Base-by-base conservation (phyloP, 2,113 vertebrate genomes). In the Tachuris rubrigastra region DNA sequence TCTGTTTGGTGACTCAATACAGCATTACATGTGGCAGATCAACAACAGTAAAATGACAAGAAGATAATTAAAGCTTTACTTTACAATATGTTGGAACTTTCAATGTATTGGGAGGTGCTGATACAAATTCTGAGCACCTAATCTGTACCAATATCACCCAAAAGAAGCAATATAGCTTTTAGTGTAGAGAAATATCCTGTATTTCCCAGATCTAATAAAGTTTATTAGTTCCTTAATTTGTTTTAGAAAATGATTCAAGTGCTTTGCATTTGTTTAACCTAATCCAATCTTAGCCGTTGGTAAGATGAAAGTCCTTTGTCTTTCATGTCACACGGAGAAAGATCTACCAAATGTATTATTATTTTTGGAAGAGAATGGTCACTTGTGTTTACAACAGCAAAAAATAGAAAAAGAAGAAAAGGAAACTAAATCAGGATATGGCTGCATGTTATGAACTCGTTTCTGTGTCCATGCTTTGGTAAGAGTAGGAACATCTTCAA, bases 201-300 rank as follows among this genome's bases (percentile, higher is more conserved):
- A 79, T 93, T 90, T 91, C 67, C 67, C 82, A 94, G 85, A 89
- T 75, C 56, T 92, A 95, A 93, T 95, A 88, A 87, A 42, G n/a
- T 88, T 72, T 75, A 90, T 81, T 84, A 75, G 37, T 71, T 86
- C 68, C 59, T 71, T 94, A 86, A 92, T 91, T 90, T 94, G 33
- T 86, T 94, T 93, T 60, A 93, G 71, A 87, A 90, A 86, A 73
- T 59, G 55, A 83, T 93, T n/a, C 46, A 73, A 74, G 50, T 71
- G 31, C 75, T 95, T 96, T 93, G 58, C 42, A 88, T 90, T 93
- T 93, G 41, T 91, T 94, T 94, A 88, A 76, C 39, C 46, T 83
- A 94, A 89, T 91, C 50, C 59, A 84, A 9, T 75, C 47, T 59
- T 80, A 78, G 75, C 23, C 20, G 41, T 2, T 44, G 46, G 44